Percentiles rank a stretch among this genome's conserved stretches.
Evolutionary conservation across 2,888 invertebrate species (phyloP).

Genomic region (Pristionchus maxplancki): DNA sequence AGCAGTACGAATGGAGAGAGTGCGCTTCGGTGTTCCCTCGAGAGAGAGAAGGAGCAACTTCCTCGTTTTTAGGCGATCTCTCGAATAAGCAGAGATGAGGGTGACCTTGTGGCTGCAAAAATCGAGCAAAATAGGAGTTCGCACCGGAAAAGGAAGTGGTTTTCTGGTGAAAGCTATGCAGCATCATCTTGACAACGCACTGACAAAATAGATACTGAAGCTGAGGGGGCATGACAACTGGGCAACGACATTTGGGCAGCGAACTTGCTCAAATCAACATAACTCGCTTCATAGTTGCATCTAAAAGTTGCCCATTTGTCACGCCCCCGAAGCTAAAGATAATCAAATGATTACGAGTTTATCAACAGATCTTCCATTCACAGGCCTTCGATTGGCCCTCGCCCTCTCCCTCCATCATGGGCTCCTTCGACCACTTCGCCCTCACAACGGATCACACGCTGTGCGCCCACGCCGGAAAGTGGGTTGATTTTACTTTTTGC

Average conservation of each 20-base stretch:
- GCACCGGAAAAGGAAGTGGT: neutral
- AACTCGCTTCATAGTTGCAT: no score
- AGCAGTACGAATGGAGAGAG: neutral
- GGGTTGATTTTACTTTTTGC: conserved; percentile 13
- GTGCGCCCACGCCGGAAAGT: conserved; percentile 72
- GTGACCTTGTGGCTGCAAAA: neutral
- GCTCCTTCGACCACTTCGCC: conserved; percentile 70
- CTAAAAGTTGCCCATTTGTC: no score
- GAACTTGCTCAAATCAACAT: no score
- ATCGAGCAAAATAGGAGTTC: neutral
- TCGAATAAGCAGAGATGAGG: neutral
- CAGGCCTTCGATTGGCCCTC: conserved; percentile 66
- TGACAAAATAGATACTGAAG: no score
- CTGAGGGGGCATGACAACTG: no score
- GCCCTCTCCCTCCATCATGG: conserved; percentile 68
- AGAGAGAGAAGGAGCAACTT: neutral
- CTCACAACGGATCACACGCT: conserved; percentile 76
- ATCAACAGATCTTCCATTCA: no score
- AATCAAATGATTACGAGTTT: no score
- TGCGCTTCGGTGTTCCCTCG: neutral
- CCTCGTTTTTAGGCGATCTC: neutral
- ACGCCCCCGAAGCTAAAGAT: no score
- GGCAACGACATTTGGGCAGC: no score
- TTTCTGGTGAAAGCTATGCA: neutral
- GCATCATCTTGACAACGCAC: no score